phyloP scores from a whole-genome alignment of 2,797 vertebrate genomes.

The Periparus ater region DNA sequence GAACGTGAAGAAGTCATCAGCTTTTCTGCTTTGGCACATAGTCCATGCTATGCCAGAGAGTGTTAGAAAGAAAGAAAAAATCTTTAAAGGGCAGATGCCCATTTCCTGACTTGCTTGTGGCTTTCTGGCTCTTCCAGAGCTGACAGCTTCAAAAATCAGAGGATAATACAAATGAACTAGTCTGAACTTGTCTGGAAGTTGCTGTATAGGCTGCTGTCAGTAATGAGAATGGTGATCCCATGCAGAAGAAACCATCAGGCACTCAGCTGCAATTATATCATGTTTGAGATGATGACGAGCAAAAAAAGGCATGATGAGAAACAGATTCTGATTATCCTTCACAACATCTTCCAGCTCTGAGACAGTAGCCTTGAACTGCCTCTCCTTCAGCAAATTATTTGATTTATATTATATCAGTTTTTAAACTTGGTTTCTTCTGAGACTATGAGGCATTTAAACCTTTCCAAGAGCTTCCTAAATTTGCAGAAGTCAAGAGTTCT shows the following conservation, averaged over 20 bases:
- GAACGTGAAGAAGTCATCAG: background rate
- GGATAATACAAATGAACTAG: background rate
- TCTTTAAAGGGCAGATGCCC: background rate
- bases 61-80: background rate
- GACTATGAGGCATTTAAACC: background rate
- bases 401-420: background rate
- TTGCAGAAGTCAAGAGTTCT: background rate
- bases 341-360: background rate
- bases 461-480: background rate
- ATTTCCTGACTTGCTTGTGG: background rate
- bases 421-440: background rate
- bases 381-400: background rate
- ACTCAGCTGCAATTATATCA: background rate
- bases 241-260: background rate
- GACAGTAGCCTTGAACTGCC: background rate
- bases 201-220: background rate
- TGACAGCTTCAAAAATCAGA: background rate
- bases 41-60: background rate
- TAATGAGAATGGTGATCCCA: background rate
- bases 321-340: background rate
- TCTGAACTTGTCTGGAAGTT: background rate
- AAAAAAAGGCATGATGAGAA: background rate
- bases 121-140: background rate
- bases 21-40: background rate
- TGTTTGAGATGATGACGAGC: background rate